Percentiles rank a stretch among this genome's conserved stretches.
These are phyloP conservation scores for Napeogenes inachia DNA, from an alignment of 2,888 invertebrate genomes.

Conservation along the genomic window DNA sequence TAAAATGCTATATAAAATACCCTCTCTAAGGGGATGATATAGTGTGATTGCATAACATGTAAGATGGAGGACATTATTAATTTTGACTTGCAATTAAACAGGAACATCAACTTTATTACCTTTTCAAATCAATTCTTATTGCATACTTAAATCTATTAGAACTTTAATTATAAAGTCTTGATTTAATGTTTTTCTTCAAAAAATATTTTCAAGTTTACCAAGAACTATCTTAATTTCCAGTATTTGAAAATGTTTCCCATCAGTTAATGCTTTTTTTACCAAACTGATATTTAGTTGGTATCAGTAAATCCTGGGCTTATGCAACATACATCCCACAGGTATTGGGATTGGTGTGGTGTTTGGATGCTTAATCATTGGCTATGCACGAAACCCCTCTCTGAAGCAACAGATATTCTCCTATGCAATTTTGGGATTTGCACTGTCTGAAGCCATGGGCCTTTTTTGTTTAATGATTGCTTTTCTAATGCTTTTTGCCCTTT, in stretches of 20 bases:
- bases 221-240: too few species aligned
- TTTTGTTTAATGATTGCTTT: conserved; percentile 99
- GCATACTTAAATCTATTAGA: too few species aligned
- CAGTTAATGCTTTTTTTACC: neutral
- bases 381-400: conserved; percentile 96
- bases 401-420: conserved; percentile 99
- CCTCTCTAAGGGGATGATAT: neutral
- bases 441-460: conserved; percentile 99
- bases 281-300: neutral
- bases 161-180: too few species aligned
- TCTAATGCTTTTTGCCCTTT: conserved; percentile 96
- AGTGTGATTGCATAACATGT: conserved; percentile 48
- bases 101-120: neutral
- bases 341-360: conserved; percentile 98
- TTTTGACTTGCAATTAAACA: conserved; percentile 21
- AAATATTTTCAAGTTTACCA: too few species aligned
- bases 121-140: too few species aligned
- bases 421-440: conserved; percentile 97
- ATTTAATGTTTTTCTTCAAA: too few species aligned
- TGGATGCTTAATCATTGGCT: conserved; percentile 96
- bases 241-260: neutral
- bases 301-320: conserved; percentile 14
- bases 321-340: conserved; percentile 78
- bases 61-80: conserved; percentile 33
- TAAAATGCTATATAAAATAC: neutral